Conservation (phyloP, 2,797 vertebrate species). For the Alauda arvensis region DNA sequence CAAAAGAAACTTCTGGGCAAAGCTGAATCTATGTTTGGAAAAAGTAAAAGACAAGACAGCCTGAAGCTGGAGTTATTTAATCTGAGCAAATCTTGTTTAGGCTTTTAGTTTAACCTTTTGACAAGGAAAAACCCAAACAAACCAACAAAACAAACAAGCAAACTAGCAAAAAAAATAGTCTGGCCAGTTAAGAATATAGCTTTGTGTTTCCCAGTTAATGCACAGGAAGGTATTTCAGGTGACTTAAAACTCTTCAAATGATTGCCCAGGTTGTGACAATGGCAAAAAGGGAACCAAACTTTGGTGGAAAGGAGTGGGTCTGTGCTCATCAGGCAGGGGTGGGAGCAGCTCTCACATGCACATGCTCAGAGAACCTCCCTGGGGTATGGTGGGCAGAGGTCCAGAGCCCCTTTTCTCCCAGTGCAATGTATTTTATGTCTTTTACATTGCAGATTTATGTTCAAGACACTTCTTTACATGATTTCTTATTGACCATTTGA, state of each 20-base stretch:
- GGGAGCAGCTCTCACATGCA: neutral
- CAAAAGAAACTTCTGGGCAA: neutral
- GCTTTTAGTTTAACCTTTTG: neutral
- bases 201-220: neutral
- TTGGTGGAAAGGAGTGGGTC: accelerated
- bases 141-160: neutral
- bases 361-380: neutral
- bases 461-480: neutral
- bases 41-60: neutral
- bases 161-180: neutral
- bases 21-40: neutral
- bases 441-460: neutral
- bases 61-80: neutral
- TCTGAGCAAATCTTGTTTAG: neutral
- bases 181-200: neutral
- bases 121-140: neutral
- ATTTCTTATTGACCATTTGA: neutral
- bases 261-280: neutral
- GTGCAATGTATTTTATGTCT: neutral
- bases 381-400: accelerated
- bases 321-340: neutral
- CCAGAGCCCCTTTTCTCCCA: neutral
- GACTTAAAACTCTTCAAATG: neutral
- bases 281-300: neutral
- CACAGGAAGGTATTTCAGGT: neutral